Conservation (phyloP, 2,888 invertebrate species). For the Meiosimyza decipiens region DNA sequence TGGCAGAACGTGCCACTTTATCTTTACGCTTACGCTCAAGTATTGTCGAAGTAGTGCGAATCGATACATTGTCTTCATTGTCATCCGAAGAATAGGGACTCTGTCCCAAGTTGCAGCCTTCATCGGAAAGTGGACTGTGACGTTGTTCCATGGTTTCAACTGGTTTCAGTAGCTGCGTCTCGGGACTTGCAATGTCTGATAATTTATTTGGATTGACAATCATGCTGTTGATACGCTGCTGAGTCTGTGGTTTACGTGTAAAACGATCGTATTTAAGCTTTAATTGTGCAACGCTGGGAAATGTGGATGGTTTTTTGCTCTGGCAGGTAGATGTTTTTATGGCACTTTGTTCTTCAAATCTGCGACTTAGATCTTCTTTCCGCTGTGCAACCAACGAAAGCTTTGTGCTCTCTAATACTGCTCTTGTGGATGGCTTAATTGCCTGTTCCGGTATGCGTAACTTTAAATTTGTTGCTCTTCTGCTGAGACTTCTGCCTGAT, state of each 20-base stretch:
- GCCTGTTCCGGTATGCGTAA: not conserved
- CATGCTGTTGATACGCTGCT: slow-evolving; percentile 38
- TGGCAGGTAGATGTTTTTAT: not conserved
- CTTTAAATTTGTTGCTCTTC: slow-evolving; percentile 6
- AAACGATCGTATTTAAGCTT: slow-evolving; percentile 6
- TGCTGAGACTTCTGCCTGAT: not conserved
- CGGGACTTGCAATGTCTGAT: slow-evolving; percentile 38
- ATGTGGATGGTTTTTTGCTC: not conserved
- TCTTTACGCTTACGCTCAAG: slow-evolving; percentile 52
- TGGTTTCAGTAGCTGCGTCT: slow-evolving; percentile 40
- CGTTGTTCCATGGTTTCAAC: slow-evolving; percentile 44
- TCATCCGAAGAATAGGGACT: slow-evolving; percentile 64
- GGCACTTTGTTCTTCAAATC: slow-evolving; percentile 32
- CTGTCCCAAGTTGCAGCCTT: slow-evolving; percentile 61
- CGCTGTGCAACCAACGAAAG: slow-evolving; percentile 43
- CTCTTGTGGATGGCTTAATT: not conserved
- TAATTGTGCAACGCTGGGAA: slow-evolving; percentile 18
- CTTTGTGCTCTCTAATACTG: slow-evolving; percentile 19
- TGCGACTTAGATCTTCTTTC: slow-evolving; percentile 43
- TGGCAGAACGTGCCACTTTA: slow-evolving; percentile 63
- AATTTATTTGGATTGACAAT: slow-evolving; percentile 43
- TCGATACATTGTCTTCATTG: slow-evolving; percentile 43
- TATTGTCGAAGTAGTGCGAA: slow-evolving; percentile 41
- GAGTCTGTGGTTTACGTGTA: slow-evolving; percentile 34
- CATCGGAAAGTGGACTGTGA: slow-evolving; percentile 60